Conservation (phyloP, 1,140 invertebrate genomes). For the Macrobrachium nipponense region DNA sequence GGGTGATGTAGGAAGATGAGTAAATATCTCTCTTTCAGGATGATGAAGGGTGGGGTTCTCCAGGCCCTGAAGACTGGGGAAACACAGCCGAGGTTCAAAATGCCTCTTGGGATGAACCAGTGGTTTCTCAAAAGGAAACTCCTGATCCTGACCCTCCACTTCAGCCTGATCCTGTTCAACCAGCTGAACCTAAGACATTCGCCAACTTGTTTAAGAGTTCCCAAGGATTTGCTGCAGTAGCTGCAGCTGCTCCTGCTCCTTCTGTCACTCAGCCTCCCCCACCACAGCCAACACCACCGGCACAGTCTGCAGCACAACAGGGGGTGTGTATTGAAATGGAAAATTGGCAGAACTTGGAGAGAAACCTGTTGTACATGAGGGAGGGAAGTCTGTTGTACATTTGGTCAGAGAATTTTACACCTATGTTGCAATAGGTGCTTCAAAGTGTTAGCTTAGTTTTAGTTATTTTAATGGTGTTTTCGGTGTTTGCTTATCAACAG, state of each 20-base stretch:
- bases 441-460: no score
- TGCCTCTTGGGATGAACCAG: constrained; percentile 43
- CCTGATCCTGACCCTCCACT: constrained; percentile 58
- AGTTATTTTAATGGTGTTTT: background rate
- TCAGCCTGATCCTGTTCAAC: constrained; percentile 53
- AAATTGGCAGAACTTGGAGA: background rate
- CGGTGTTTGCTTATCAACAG: background rate
- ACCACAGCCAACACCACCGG: constrained; percentile 40
- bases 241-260: constrained; percentile 35
- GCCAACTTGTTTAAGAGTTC: constrained; percentile 82
- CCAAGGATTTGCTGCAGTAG: constrained; percentile 25
- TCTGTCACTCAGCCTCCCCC: constrained; percentile 29
- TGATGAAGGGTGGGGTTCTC: constrained; percentile 38
- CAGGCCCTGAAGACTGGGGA: constrained; percentile 38
- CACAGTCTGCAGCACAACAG: constrained; percentile 23
- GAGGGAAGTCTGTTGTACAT: background rate
- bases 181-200: constrained; percentile 83
- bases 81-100: constrained; percentile 30
- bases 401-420: no score
- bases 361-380: background rate
- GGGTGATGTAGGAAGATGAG: background rate
- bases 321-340: background rate
- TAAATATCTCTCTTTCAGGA: constrained; percentile 21
- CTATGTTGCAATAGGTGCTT: no score
- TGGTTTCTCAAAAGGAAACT: constrained; percentile 48